These are phyloP conservation scores for Drosophila neotestacea DNA, from an alignment of 2,888 invertebrate genomes.

Conservation along the genomic window DNA sequence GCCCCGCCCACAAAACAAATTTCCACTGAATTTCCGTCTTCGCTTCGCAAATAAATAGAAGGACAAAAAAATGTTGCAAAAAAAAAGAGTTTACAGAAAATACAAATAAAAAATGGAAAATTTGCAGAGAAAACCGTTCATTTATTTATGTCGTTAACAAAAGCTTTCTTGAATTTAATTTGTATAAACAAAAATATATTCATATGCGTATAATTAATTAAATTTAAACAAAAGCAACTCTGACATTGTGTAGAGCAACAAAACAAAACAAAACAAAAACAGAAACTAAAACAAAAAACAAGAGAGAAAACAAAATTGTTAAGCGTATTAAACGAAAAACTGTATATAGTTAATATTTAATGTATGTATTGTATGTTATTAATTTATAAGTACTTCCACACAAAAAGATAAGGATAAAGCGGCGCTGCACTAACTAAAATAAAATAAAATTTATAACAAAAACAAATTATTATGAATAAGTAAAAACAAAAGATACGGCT, in stretches of 20 bases:
- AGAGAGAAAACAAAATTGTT: conserved; percentile 47
- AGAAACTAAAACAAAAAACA: conserved; percentile 16
- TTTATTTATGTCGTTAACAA: conserved; percentile 72
- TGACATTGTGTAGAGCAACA: conserved; percentile 26
- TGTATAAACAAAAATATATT: conserved; percentile 57
- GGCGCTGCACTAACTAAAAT: conserved; percentile 44
- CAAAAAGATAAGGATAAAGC: conserved; percentile 36
- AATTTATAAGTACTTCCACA: conserved; percentile 55
- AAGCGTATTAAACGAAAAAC: conserved; percentile 41
- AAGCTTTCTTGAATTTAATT: conserved; percentile 80
- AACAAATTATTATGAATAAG: conserved; percentile 14
- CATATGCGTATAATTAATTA: conserved; percentile 47
- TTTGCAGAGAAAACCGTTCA: conserved; percentile 43
- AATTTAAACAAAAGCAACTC: conserved; percentile 26
- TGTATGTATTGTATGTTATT: conserved; percentile 78
- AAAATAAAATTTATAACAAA: conserved; percentile 19
- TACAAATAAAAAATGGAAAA: conserved; percentile 14
- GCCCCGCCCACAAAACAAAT: conserved; percentile 60
- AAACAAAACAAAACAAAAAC: conserved; percentile 33
- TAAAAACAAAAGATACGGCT: conserved; percentile 33
- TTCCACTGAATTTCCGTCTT: conserved; percentile 71
- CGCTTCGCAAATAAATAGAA: conserved; percentile 56
- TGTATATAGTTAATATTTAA: conserved; percentile 73
- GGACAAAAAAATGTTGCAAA: conserved; percentile 15
- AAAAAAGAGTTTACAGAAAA: conserved; percentile 25